Conservation (phyloP, 2,113 vertebrate species). For the Cryptomyrus ogoouensis region DNA sequence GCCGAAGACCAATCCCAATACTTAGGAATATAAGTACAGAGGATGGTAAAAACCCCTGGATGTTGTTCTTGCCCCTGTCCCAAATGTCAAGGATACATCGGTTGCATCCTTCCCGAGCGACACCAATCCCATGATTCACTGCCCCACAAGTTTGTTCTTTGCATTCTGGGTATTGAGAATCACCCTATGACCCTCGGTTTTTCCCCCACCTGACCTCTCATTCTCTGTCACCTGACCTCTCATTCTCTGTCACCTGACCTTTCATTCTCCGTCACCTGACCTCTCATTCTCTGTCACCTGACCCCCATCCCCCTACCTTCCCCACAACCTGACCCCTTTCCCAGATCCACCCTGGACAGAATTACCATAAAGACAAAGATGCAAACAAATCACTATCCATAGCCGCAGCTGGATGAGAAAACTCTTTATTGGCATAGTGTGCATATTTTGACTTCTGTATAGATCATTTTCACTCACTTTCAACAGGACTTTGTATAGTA, state of each 20-base stretch:
- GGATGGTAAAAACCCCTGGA: neutral
- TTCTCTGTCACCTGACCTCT: neutral
- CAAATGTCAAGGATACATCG: neutral
- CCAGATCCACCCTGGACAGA: neutral
- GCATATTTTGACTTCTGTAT: slow-evolving; percentile 58
- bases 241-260: neutral
- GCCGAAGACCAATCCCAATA: neutral
- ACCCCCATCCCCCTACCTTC: neutral
- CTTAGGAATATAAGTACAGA: neutral
- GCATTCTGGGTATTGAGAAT: neutral
- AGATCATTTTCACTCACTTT: slow-evolving; percentile 61
- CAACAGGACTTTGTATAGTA: slow-evolving; percentile 59
- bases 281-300: neutral
- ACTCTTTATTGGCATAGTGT: slow-evolving; percentile 64
- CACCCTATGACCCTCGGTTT: neutral
- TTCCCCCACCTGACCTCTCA: neutral
- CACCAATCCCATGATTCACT: too few species aligned
- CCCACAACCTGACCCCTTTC: neutral
- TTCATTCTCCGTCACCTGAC: neutral
- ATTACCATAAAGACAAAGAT: neutral
- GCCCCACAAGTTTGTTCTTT: neutral
- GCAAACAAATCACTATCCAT: slow-evolving; percentile 16
- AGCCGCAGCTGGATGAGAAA: slow-evolving; percentile 43
- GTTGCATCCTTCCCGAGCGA: too few species aligned
- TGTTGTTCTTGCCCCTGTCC: neutral